Conservation (phyloP, 2,113 vertebrate genomes). For the Calyptommatus sinebrachiatus region DNA sequence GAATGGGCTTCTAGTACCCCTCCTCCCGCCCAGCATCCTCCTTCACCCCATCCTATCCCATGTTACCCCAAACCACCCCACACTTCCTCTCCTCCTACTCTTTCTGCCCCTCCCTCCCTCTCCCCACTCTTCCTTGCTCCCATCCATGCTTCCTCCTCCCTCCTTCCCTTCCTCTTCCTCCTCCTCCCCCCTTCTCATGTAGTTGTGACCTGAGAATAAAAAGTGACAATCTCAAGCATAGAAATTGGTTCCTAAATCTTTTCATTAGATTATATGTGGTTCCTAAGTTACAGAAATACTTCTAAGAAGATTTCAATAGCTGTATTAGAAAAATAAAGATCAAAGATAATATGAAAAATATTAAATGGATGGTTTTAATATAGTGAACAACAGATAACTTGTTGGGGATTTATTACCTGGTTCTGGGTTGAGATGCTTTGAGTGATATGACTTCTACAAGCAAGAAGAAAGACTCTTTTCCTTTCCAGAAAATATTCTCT, state of each 20-base stretch:
- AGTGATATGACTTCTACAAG: constrained; percentile 46
- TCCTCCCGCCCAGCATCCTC: no score
- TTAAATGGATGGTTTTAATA: constrained; percentile 38
- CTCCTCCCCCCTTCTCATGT: not conserved
- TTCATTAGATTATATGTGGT: constrained; percentile 2
- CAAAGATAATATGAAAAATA: constrained; percentile 45
- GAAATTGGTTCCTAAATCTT: not conserved
- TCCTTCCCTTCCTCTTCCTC: no score
- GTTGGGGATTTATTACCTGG: constrained; percentile 53
- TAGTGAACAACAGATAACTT: constrained; percentile 45
- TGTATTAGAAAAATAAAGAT: constrained; percentile 26
- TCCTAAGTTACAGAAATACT: not conserved
- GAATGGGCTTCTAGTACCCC: no score
- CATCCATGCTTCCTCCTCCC: no score
- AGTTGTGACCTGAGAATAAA: not conserved
- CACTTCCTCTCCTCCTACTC: no score
- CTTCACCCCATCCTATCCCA: no score
- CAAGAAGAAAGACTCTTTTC: constrained; percentile 35
- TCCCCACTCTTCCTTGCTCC: no score
- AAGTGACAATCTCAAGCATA: not conserved
- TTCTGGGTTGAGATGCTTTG: constrained; percentile 44
- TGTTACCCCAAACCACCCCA: no score
- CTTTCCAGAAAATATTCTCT: constrained; percentile 44
- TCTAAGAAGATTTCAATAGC: constrained; percentile 30
- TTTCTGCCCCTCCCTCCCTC: no score